These are phyloP conservation scores for Dolichopus griseipennis DNA, from an alignment of 2,888 invertebrate species.

Conservation along the genomic window DNA sequence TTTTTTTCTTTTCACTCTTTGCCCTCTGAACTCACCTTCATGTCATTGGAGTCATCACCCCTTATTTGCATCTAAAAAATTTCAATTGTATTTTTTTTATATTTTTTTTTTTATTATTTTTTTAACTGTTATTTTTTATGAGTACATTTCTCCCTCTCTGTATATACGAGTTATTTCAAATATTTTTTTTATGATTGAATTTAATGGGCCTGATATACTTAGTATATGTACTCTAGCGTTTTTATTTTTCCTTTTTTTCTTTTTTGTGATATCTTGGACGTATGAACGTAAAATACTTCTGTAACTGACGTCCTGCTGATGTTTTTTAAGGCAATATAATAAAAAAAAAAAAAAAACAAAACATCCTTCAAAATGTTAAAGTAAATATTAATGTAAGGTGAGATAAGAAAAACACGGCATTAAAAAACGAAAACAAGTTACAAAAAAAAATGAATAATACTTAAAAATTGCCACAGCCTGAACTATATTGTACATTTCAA, in stretches of 20 bases:
- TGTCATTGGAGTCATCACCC: neutral
- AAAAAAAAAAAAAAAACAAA: neutral
- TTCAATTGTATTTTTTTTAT: neutral
- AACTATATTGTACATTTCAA: no score
- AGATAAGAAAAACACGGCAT: neutral
- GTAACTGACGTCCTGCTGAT: conserved; percentile 2
- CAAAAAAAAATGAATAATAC: no score
- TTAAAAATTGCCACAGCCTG: no score
- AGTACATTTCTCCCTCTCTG: neutral
- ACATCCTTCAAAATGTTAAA: neutral
- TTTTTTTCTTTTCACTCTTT: neutral
- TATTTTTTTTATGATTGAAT: neutral
- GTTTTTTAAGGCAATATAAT: no score
- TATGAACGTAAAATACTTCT: neutral
- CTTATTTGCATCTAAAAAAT: neutral
- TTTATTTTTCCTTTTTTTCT: no score
- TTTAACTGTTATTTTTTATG: neutral
- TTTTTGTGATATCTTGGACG: neutral
- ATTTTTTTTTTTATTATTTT: neutral
- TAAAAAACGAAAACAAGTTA: no score
- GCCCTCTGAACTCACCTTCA: no score
- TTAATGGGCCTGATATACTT: neutral
- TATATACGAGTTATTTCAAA: no score
- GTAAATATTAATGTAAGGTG: conserved; percentile 1
- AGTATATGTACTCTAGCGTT: neutral